Evolutionary conservation across 2,888 invertebrate species (phyloP).

Genomic region (Neuroscelio doddi): DNA sequence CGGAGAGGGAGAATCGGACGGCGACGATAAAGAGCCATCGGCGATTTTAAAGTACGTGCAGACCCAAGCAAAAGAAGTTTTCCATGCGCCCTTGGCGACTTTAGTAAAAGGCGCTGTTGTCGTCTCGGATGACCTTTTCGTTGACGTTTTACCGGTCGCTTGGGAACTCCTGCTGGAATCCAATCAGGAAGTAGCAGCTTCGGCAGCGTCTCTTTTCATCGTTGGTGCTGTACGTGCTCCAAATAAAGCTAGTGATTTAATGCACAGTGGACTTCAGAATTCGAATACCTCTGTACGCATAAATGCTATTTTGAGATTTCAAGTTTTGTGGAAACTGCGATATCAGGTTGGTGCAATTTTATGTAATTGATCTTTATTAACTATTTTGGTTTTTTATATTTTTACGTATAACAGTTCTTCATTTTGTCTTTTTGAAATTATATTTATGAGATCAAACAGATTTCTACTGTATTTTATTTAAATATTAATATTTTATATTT

Average conservation of each 20-base stretch:
- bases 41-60: constrained; percentile 87
- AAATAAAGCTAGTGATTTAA: constrained; percentile 89
- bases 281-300: constrained; percentile 87
- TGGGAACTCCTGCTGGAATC: constrained; percentile 96
- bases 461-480: no score
- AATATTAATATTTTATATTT: no score
- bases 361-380: background rate
- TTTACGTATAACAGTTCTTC: no score
- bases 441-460: no score
- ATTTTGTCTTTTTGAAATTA: no score
- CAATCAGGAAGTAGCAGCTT: constrained; percentile 89
- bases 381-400: background rate
- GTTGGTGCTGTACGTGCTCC: constrained; percentile 94
- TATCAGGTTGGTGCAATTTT: constrained; percentile 80
- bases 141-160: constrained; percentile 91
- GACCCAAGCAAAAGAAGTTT: constrained; percentile 87
- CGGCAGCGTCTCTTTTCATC: constrained; percentile 92
- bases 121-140: constrained; percentile 88
- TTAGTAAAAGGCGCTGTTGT: constrained; percentile 93
- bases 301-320: constrained; percentile 89
- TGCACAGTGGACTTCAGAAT: constrained; percentile 91
- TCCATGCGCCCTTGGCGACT: constrained; percentile 90
- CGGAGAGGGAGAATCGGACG: constrained; percentile 72
- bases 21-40: constrained; percentile 76
- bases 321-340: constrained; percentile 96